Base-by-base conservation (phyloP, 1,140 invertebrate genomes). In the Sipha flava region DNA sequence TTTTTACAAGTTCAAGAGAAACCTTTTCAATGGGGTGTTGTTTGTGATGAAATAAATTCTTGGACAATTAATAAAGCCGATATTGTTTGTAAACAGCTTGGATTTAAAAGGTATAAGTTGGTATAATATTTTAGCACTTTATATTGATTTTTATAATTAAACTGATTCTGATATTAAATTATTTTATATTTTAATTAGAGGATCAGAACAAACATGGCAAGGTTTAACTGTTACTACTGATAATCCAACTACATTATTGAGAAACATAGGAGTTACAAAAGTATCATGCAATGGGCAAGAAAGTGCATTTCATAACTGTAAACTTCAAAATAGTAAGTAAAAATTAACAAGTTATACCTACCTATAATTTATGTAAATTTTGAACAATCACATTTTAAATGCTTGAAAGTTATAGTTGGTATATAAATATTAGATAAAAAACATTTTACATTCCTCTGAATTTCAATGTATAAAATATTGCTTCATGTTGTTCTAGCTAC, bases 51-150 rank as follows among this genome's bases (percentile, higher is more conserved):
- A 1, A 83, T 82, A 72, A 85, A 86, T 59, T 81, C 82, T 37
- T 89, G 88, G 89, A 87, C 84, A 57, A 83, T 87, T 12, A 85
- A 86, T 31, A 87, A 89, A 84, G 89, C 88, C 12, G 82, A 87
- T 73, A 82, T 89, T 31, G 85, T 89, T n/a, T 90, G 89, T 82
- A 85, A 82, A 80, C 87, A 89, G 81, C 84, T 90, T 0, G 89
- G 89, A 54, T 90, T 87, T 81, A 57, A 82, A 0, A 87, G 87
- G 88, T 89, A 84, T n/a, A n/a, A n/a, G n/a, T n/a, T n/a, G n/a
- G n/a, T n/a, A n/a, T n/a, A n/a, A n/a, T n/a, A n/a, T n/a, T n/a
- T n/a, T n/a, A n/a, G n/a, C n/a, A n/a, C n/a, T n/a, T n/a, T n/a
- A n/a, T n/a, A n/a, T n/a, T n/a, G n/a, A n/a, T n/a, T n/a, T n/a